Conservation (phyloP, 2,797 vertebrate genomes). For the Arctocebus calabarensis region DNA sequence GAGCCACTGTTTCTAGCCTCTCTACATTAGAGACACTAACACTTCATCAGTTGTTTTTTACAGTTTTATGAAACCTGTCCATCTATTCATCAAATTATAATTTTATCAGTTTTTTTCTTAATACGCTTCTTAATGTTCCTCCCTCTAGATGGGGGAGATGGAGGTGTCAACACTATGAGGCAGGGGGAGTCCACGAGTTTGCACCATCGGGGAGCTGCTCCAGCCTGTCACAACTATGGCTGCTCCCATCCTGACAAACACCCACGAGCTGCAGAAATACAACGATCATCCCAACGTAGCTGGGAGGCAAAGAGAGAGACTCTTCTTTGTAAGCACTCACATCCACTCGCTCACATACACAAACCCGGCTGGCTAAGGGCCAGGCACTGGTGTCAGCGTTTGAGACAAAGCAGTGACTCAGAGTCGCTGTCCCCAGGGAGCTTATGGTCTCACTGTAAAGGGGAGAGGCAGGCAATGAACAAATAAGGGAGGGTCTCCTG, state of each 20-base stretch:
- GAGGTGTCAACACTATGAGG: background rate
- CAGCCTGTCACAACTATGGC: background rate
- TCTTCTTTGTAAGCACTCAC: background rate
- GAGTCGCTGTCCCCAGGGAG: background rate
- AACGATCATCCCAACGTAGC: background rate
- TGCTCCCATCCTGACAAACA: background rate
- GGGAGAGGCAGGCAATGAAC: background rate
- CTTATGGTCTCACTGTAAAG: background rate
- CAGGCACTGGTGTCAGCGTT: background rate
- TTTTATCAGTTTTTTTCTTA: background rate
- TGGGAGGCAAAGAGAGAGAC: background rate
- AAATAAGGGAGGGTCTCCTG: background rate
- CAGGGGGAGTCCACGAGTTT: background rate
- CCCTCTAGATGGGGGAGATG: background rate
- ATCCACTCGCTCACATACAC: accelerated
- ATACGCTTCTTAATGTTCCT: background rate
- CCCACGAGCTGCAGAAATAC: background rate
- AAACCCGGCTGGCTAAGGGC: background rate
- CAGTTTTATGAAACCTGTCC: background rate
- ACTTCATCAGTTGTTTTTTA: background rate
- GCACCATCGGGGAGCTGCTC: background rate
- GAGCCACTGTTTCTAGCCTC: background rate
- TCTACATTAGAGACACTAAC: background rate
- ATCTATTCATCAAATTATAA: background rate
- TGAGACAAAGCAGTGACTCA: background rate